These are phyloP conservation scores for Pocota personata DNA, from an alignment of 2,888 invertebrate species.

Conservation along the genomic window DNA sequence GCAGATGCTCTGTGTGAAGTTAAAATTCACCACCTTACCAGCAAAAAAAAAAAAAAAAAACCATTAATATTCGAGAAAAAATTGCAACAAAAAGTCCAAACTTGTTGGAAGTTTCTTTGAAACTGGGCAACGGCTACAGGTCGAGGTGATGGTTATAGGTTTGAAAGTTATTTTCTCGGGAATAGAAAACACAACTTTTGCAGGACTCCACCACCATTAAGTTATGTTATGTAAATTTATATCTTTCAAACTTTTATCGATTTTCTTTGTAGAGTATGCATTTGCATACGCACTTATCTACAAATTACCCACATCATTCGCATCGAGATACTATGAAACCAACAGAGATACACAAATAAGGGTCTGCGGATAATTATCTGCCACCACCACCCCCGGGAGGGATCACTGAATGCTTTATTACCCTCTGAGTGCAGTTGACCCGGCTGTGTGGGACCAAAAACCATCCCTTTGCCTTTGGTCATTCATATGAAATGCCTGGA, in stretches of 20 bases:
- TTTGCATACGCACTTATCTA: constrained; percentile 59
- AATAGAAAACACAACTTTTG: neutral
- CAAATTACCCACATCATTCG: constrained; percentile 63
- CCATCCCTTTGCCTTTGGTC: constrained; percentile 58
- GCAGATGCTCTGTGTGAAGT: constrained; percentile 39
- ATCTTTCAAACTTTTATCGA: constrained; percentile 63
- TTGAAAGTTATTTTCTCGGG: constrained; percentile 5
- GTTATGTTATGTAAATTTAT: constrained; percentile 44
- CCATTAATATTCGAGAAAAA: constrained; percentile 52
- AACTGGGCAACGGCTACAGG: neutral
- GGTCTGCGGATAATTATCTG: constrained; percentile 70
- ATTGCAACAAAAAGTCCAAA: constrained; percentile 49
- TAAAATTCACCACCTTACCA: constrained; percentile 50
- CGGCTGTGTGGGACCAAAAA: constrained; percentile 33
- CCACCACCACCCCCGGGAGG: constrained; percentile 34
- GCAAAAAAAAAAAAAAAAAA: constrained; percentile 7
- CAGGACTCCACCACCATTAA: constrained; percentile 30
- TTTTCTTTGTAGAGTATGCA: constrained; percentile 35
- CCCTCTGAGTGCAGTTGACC: constrained; percentile 58
- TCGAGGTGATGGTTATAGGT: constrained; percentile 25
- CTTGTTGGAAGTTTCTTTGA: constrained; percentile 27
- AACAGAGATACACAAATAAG: constrained; percentile 19
- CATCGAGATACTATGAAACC: constrained; percentile 47
- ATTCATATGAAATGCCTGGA: constrained; percentile 53
- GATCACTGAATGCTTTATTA: constrained; percentile 68